Base-by-base conservation (phyloP, 2,113 vertebrate genomes). In the Synchiropus splendidus region DNA sequence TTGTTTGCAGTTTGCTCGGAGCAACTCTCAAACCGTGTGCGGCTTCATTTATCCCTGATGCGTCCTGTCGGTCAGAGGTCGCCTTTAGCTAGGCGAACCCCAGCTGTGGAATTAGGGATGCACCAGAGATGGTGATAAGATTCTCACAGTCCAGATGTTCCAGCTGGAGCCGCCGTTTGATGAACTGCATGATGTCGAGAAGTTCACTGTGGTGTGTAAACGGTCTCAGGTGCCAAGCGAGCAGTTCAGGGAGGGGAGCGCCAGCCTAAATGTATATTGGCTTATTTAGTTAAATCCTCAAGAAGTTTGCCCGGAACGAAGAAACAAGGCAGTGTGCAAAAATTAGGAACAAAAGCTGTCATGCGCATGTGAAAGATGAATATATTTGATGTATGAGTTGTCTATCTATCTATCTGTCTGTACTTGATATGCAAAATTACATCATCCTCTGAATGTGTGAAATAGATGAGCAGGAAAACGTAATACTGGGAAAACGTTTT, bases 41-140 rank as follows among this genome's bases (percentile, higher is more conserved):
- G 45, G 70, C 67, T 62, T 72, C 41, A 31, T 69, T 81, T 71
- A 64, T 74, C 39, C 31, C 60, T 42, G 8, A 5, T 51, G 54
- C 35, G 32, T 67, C 53, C 42, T 54, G 56, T 51, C 45, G 51
- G 51, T 66, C 54, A 55, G 40, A 45, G 62, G 16, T 45, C 44
- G 40, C 57, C 44, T 58, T 15, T 45, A 58, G 54, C 46, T 59
- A 40, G 51, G 10, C n/a, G 35, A 56, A 52, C 35, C 59, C 75
- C 79, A 82, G 74, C 74, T 83, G 81, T 72, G 56, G 43, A 42
- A 51, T 44, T 39, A 61, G 51, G 31, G 48, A 58, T 50, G 41
- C 31, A 50, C 36, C 45, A 27, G 37, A 48, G 18, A 45, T 33
- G 55, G 56, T 47, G 16, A 49, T 30, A 30, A 54, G 16, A 16